Base-by-base conservation (phyloP, 2,113 vertebrate species). In the Chloropsis hardwickii region DNA sequence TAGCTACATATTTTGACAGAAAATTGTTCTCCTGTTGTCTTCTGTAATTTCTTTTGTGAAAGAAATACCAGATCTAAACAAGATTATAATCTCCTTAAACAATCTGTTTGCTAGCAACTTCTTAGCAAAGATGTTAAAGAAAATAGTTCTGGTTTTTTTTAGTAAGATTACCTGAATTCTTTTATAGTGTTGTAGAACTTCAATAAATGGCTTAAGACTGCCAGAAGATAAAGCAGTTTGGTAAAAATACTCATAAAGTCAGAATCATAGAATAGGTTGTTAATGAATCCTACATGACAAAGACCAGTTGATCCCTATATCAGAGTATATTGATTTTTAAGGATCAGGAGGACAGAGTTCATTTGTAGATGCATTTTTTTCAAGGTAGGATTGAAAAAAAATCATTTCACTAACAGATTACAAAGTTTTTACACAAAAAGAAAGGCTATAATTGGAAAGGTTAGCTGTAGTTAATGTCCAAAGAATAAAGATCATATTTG, bases 151-250 rank as follows among this genome's bases (percentile, higher is more conserved):
- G 3, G 9, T 1, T 7, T 42, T 45, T 47, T 73, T 57, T 11
- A 1, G 0, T 42, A 58, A 40, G 4, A 27, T 54, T 50, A 27
- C 3, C 24, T 50, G 27, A 47, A 48, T 44, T 71, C 1, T 73
- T 83, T 73, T 25, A 31, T 67, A 77, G n/a, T 86, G 12, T 28
- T 47, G 4, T 76, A 65, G 50, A 72, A 51, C 48, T 82, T 72
- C 14, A 77, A 6, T 47, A 76, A 81, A 64, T 47, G 22, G 17
- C 29, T 87, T 40, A 56, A 72, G 37, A 83, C 5, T 76, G 19
- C 24, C 82, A 71, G 57, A 76, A 74, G 27, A 54, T 64, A 23
- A 56, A 71, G 20, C 12, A 18, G 8, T 80, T 77, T 40, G 9
- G n/a, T 7, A 5, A 88, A 91, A 94, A 71, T 60, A 3, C 39